Percentiles rank a stretch among this genome's conserved stretches.
phyloP scores from a whole-genome alignment of 2,113 vertebrate genomes.

The Oncorhynchus masou region DNA sequence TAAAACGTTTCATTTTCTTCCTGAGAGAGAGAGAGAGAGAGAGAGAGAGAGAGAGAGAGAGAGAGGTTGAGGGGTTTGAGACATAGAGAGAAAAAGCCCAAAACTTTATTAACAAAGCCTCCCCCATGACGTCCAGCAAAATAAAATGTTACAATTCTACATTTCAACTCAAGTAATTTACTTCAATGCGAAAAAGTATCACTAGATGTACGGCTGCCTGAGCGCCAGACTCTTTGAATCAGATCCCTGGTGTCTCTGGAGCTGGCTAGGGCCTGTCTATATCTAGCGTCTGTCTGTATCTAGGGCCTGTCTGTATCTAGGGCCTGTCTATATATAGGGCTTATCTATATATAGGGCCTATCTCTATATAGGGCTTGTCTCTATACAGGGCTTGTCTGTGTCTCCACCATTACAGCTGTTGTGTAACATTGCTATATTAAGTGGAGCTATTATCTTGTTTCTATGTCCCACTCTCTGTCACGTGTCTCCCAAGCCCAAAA shows the following conservation, averaged over 20 bases:
- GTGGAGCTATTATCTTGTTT: slow-evolving; percentile 64
- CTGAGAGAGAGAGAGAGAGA: slow-evolving; percentile 29
- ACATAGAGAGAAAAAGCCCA: too few relatives aligned
- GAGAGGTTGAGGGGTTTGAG: too few relatives aligned
- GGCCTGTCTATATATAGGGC: too few relatives aligned
- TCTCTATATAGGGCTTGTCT: too few relatives aligned
- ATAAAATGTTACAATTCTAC: slow-evolving; percentile 65
- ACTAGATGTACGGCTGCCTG: slow-evolving; percentile 63
- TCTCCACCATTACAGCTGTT: slow-evolving; percentile 55
- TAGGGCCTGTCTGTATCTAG: too few relatives aligned
- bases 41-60: background rate
- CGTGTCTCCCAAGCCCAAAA: slow-evolving; percentile 13
- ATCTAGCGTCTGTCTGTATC: too few relatives aligned
- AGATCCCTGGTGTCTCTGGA: slow-evolving; percentile 34
- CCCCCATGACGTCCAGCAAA: slow-evolving; percentile 54
- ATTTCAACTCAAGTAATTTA: slow-evolving; percentile 69
- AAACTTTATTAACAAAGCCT: slow-evolving; percentile 51
- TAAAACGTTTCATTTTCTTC: background rate
- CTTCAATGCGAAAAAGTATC: slow-evolving; percentile 74
- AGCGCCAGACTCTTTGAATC: slow-evolving; percentile 28
- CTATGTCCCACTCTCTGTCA: slow-evolving; percentile 52
- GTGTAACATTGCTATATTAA: slow-evolving; percentile 71
- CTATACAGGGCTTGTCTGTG: background rate
- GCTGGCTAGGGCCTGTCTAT: background rate
- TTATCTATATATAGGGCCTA: too few relatives aligned